Evolutionary conservation across 2,888 invertebrate species (phyloP).

Genomic region (Acanthosoma haemorrhoidale): DNA sequence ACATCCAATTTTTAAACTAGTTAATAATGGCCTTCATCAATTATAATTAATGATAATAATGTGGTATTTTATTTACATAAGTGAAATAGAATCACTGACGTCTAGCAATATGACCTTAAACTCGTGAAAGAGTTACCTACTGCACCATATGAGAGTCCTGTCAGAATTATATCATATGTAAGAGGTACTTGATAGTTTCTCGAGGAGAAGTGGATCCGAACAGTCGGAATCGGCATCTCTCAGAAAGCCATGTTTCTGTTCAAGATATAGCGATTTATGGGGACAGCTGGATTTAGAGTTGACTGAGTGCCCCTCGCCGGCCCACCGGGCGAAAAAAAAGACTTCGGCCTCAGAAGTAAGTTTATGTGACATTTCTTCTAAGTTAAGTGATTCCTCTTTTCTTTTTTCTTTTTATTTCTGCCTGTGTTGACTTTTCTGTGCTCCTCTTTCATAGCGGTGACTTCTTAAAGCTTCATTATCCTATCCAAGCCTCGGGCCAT

Average conservation of each 20-base stretch:
- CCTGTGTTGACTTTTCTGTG: neutral
- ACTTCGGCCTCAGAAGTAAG: neutral
- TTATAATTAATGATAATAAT: too few species aligned
- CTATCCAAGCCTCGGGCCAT: neutral
- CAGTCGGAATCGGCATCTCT: neutral
- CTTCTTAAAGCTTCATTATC: neutral
- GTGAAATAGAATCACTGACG: too few species aligned
- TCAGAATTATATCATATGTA: too few species aligned
- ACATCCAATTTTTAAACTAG: too few species aligned
- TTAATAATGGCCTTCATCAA: too few species aligned
- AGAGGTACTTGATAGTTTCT: too few species aligned
- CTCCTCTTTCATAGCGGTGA: neutral
- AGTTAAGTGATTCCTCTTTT: neutral
- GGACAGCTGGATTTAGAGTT: neutral
- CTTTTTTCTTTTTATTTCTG: neutral
- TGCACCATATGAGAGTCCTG: too few species aligned
- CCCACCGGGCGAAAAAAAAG: neutral
- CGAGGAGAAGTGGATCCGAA: too few species aligned
- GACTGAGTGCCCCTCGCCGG: neutral
- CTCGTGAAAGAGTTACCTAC: too few species aligned
- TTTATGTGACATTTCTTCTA: conserved; percentile 8
- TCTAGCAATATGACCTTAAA: too few species aligned
- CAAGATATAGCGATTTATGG: neutral
- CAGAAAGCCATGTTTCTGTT: neutral
- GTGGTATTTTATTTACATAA: too few species aligned